phyloP scores from a whole-genome alignment of 2,888 invertebrate genomes.

The Nudaria mundana region DNA sequence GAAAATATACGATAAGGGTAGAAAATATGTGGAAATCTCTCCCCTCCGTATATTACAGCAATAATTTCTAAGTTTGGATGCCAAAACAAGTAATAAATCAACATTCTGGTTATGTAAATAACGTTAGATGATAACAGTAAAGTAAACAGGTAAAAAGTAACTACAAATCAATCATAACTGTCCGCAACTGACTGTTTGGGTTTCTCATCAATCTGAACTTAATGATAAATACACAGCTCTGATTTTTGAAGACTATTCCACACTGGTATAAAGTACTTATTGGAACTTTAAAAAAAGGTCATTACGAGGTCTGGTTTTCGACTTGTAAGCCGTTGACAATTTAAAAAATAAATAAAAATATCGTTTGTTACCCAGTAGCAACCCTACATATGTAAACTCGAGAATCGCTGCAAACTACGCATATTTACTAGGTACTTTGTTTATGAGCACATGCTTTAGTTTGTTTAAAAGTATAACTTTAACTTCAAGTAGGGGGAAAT shows the following conservation, averaged over 20 bases:
- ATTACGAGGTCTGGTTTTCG: no score
- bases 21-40: neutral
- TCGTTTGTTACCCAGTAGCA: constrained; percentile 6
- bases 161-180: constrained; percentile 9
- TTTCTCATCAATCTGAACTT: neutral
- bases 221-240: neutral
- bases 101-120: constrained; percentile 4
- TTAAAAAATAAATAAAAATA: no score
- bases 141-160: constrained; percentile 2
- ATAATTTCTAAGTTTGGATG: neutral
- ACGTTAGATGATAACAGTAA: neutral
- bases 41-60: neutral
- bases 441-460: constrained; percentile 29
- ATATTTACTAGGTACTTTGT: constrained; percentile 18
- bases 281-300: no score
- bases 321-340: no score
- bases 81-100: constrained; percentile 2
- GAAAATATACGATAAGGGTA: neutral
- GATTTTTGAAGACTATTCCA: no score
- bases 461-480: constrained; percentile 36
- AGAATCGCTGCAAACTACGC: constrained; percentile 24
- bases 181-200: constrained; percentile 1
- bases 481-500: constrained; percentile 24
- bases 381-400: constrained; percentile 21
- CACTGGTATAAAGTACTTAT: no score